Conservation (phyloP, 2,797 vertebrate genomes). For the Vultur gryphus region DNA sequence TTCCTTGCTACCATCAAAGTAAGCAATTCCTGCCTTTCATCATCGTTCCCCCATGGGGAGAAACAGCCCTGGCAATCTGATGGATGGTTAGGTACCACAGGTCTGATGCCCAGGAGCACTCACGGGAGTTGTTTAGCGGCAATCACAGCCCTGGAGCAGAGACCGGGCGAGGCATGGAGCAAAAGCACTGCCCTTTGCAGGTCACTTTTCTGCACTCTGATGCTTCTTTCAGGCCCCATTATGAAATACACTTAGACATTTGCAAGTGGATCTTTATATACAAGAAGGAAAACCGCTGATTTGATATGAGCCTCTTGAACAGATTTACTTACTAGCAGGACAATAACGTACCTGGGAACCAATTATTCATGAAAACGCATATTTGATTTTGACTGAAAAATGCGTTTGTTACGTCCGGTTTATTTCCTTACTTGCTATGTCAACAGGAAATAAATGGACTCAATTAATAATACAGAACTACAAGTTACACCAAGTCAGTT, state of each 20-base stretch:
- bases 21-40: not conserved
- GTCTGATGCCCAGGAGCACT: not conserved
- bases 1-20: not conserved
- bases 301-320: not conserved
- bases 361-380: not conserved
- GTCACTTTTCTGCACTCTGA: not conserved
- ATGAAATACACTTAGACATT: not conserved
- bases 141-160: not conserved
- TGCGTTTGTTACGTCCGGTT: accelerated
- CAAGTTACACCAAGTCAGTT: not conserved
- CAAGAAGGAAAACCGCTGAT: not conserved
- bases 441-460: not conserved
- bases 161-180: not conserved
- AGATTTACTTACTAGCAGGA: not conserved
- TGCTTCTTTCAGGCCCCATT: not conserved
- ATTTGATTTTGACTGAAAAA: not conserved
- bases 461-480: not conserved
- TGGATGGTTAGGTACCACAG: not conserved
- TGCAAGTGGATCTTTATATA: not conserved
- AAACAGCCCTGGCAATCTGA: not conserved
- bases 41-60: not conserved
- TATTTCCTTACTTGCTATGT: not conserved
- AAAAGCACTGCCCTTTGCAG: not conserved
- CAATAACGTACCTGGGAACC: not conserved
- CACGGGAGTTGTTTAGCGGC: not conserved